Evolutionary conservation across 2,113 vertebrate genomes (phyloP).

Genomic region (Anoplopoma fimbria): DNA sequence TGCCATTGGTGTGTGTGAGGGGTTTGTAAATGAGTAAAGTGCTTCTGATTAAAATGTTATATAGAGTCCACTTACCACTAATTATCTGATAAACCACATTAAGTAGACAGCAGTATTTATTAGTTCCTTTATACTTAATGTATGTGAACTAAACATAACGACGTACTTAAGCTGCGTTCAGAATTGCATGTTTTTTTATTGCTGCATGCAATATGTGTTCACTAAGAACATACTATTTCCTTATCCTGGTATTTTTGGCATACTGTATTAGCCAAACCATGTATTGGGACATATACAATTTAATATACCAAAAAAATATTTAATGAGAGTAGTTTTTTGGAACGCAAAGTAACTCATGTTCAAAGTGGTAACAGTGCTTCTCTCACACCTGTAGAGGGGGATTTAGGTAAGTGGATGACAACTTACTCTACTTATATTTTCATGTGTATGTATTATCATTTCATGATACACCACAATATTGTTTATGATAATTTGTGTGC

Average conservation of each 20-base stretch:
- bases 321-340: no score
- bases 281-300: no score
- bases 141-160: conserved; percentile 1
- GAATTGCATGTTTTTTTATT: no score
- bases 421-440: conserved; percentile 4
- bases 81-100: not conserved
- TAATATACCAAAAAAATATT: no score
- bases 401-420: conserved; percentile 26
- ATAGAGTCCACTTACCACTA: not conserved
- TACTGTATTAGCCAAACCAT: no score
- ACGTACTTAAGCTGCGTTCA: not conserved
- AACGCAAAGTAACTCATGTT: not conserved
- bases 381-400: conserved; percentile 23
- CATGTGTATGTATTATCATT: conserved; percentile 32
- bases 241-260: no score
- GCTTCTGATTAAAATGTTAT: not conserved
- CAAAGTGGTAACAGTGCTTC: not conserved
- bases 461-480: conserved; percentile 30
- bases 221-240: no score
- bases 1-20: not conserved
- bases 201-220: no score
- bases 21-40: not conserved
- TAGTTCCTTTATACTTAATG: not conserved
- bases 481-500: conserved; percentile 33
- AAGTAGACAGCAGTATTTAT: not conserved